Percentiles rank a stretch among this genome's conserved stretches.
Evolutionary conservation across 2,797 vertebrate species (phyloP).

Genomic region (Astyanax mexicanus): DNA sequence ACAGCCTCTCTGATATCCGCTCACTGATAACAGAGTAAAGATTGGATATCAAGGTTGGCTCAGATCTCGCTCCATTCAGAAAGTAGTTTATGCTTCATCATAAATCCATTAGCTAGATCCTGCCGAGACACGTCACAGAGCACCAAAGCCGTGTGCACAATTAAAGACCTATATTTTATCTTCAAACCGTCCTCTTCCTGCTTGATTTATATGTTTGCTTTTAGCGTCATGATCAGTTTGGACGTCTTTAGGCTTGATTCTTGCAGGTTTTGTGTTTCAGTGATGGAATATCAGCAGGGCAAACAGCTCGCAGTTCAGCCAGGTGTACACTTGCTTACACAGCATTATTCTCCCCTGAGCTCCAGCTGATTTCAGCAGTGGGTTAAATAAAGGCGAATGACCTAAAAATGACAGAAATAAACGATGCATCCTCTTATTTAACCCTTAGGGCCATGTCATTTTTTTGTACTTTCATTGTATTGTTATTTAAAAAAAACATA

Average conservation of each 20-base stretch:
- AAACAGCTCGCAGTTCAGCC: not conserved
- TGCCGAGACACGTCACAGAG: not conserved
- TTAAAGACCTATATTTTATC: not conserved
- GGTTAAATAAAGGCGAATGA: constrained; percentile 17
- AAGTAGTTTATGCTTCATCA: not conserved
- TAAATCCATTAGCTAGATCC: not conserved
- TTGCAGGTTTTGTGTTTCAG: constrained; percentile 7
- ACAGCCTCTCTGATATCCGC: not conserved
- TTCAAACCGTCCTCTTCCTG: not conserved
- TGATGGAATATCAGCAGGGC: constrained; percentile 4
- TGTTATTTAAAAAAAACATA: not conserved
- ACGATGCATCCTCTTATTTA: not conserved
- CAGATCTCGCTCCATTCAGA: not conserved
- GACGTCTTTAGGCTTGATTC: constrained; percentile 7
- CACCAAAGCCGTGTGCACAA: not conserved
- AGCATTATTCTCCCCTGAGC: not conserved
- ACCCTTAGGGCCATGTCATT: not conserved
- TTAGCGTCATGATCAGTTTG: not conserved
- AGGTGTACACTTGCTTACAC: constrained; percentile 21
- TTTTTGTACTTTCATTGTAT: not conserved
- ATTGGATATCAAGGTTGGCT: not conserved
- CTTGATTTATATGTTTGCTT: constrained; percentile 15
- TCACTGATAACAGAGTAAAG: constrained; percentile 1
- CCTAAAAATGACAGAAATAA: constrained; percentile 21
- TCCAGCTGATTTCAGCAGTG: constrained; percentile 12